Evolutionary conservation across 1,140 invertebrate species (phyloP).

Genomic region (Drosophila albomicans): DNA sequence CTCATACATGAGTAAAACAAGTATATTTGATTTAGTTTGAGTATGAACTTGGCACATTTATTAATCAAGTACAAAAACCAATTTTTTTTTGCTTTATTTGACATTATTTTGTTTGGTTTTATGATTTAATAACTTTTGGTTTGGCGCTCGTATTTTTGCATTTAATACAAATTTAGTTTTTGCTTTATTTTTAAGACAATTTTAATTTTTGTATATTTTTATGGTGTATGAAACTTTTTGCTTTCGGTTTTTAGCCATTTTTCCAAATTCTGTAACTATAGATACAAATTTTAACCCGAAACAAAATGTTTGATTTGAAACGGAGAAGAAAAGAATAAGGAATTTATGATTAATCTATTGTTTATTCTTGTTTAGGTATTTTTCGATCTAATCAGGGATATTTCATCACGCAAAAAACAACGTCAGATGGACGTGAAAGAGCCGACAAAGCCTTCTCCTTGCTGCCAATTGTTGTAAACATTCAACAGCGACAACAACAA

Average conservation of each 20-base stretch:
- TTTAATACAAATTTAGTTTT: constrained; percentile 29
- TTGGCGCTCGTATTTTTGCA: constrained; percentile 21
- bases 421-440: constrained; percentile 84
- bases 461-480: constrained; percentile 85
- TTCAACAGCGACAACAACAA: constrained; percentile 29
- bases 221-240: constrained; percentile 59
- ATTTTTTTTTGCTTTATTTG: background rate
- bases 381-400: constrained; percentile 85
- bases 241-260: constrained; percentile 61
- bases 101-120: constrained; percentile 2
- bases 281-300: constrained; percentile 44
- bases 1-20: background rate
- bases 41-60: constrained; percentile 2
- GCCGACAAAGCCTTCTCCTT: constrained; percentile 83
- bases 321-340: background rate
- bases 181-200: constrained; percentile 13
- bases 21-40: constrained; percentile 17
- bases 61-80: background rate
- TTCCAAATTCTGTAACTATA: constrained; percentile 59
- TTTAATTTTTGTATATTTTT: background rate
- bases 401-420: constrained; percentile 85
- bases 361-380: constrained; percentile 69
- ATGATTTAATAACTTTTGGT: constrained; percentile 16
- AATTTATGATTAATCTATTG: constrained; percentile 13
- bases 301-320: constrained; percentile 10